Conservation (phyloP, 2,113 vertebrate genomes). For the Poeciliopsis retropinna region DNA sequence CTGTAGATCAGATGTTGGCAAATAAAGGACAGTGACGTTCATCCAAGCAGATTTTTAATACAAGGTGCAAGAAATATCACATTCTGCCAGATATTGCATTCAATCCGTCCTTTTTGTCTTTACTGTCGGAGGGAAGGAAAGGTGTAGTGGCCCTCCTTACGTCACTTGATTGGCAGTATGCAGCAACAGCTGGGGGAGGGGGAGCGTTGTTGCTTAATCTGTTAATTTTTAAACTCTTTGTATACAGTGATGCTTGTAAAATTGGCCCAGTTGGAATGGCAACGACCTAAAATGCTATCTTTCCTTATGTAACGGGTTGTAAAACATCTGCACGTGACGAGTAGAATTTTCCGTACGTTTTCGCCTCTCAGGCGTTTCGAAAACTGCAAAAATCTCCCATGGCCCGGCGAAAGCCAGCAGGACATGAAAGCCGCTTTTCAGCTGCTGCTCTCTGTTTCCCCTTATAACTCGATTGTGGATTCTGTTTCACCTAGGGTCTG, state of each 20-base stretch:
- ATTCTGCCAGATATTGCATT: no score
- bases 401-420: neutral
- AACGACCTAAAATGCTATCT: neutral
- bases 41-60: neutral
- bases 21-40: neutral
- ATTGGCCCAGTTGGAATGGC: neutral
- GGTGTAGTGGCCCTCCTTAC: no score
- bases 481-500: conserved; percentile 55
- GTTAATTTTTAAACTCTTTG: no score
- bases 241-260: no score
- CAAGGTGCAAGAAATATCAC: no score
- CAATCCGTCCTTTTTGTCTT: no score
- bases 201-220: no score
- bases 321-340: neutral
- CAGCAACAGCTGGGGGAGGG: no score
- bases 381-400: neutral
- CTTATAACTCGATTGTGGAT: conserved; percentile 44
- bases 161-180: no score
- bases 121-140: no score
- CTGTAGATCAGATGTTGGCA: neutral
- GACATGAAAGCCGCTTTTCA: neutral
- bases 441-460: conserved; percentile 12
- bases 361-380: neutral
- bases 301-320: neutral
- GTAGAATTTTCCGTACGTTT: neutral